Conservation (phyloP, 2,888 invertebrate genomes). For the Pollenia labialis region DNA sequence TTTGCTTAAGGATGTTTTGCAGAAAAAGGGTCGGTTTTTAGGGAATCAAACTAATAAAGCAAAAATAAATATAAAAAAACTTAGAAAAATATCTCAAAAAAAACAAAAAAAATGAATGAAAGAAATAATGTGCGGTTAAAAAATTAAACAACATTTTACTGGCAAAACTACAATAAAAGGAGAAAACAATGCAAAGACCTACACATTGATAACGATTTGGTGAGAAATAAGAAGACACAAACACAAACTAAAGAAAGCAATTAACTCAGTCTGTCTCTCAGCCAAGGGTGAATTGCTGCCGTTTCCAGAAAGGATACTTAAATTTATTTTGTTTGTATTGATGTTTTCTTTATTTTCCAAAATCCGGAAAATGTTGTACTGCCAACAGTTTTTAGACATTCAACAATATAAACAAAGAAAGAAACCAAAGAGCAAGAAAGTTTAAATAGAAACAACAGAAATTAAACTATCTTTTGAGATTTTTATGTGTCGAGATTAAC, state of each 20-base stretch:
- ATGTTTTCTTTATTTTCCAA: background rate
- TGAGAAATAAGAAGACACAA: background rate
- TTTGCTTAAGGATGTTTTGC: slow-evolving; percentile 46
- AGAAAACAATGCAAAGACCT: background rate
- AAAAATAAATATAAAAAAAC: slow-evolving; percentile 7
- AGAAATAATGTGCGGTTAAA: slow-evolving; percentile 21
- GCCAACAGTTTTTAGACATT: slow-evolving; percentile 60
- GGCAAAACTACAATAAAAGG: slow-evolving; percentile 44
- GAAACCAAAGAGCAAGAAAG: background rate
- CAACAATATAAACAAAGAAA: slow-evolving; percentile 34
- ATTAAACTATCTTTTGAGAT: slow-evolving; percentile 27
- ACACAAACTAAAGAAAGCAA: slow-evolving; percentile 9
- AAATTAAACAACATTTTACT: slow-evolving; percentile 29
- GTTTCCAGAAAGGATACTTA: slow-evolving; percentile 22
- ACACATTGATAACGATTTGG: slow-evolving; percentile 23
- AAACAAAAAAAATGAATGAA: background rate
- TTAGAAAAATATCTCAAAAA: background rate
- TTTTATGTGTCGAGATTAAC: slow-evolving; percentile 38
- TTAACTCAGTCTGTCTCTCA: slow-evolving; percentile 26
- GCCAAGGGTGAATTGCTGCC: slow-evolving; percentile 36
- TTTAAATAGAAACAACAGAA: background rate
- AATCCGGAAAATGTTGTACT: slow-evolving; percentile 20
- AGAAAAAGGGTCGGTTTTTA: slow-evolving; percentile 26
- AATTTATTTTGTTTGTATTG: slow-evolving; percentile 34
- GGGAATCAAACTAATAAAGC: slow-evolving; percentile 11